Conservation (phyloP, 2,888 invertebrate species). For the Tanypteryx hageni region DNA sequence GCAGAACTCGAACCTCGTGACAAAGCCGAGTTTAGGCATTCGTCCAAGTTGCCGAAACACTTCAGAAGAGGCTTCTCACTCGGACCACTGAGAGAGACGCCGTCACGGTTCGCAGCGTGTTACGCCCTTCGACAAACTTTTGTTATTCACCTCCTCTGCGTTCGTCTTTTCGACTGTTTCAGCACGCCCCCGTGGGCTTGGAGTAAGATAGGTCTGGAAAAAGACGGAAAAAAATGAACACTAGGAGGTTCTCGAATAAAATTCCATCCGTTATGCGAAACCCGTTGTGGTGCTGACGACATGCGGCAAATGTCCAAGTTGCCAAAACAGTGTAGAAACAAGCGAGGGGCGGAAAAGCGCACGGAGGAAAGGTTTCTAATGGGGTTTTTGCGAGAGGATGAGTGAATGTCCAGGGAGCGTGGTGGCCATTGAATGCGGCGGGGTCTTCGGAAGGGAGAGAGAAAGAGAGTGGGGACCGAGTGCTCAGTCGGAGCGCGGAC, state of each 20-base stretch:
- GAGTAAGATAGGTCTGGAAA: background rate
- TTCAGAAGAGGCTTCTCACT: background rate
- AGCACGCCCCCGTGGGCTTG: background rate
- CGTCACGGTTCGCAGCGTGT: background rate
- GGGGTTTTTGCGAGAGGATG: no score
- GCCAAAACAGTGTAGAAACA: background rate
- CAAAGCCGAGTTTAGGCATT: background rate
- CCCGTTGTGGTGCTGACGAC: background rate
- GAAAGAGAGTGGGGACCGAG: no score
- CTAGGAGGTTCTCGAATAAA: background rate
- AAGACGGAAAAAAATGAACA: background rate
- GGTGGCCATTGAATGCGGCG: background rate
- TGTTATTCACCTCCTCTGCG: background rate
- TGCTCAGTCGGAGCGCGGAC: background rate
- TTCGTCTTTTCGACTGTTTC: background rate
- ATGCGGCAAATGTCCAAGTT: background rate
- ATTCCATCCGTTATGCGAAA: slow-evolving; percentile 19
- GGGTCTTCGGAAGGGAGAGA: background rate
- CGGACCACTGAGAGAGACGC: background rate
- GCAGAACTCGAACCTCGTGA: background rate
- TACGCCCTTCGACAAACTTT: slow-evolving; percentile 1
- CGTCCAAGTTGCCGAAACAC: background rate
- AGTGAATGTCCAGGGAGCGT: background rate
- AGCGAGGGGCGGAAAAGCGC: background rate
- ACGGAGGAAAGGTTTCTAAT: background rate